Evolutionary conservation across 2,113 vertebrate genomes (phyloP).

Genomic region (Cariama cristata): DNA sequence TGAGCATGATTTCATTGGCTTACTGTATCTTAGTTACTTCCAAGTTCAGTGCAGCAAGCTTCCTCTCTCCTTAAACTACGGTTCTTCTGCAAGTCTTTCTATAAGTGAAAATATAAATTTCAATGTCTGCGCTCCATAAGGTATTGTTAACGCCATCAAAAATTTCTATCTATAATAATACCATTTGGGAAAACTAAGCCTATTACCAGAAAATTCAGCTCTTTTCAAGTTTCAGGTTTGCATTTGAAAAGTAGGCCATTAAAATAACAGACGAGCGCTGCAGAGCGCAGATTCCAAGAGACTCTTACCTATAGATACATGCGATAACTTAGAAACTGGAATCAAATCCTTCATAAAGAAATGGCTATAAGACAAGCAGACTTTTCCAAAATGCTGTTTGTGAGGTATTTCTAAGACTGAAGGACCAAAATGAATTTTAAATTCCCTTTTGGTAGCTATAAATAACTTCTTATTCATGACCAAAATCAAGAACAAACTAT

Average conservation of each 20-base stretch:
- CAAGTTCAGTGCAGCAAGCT: not conserved
- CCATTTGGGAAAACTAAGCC: slow-evolving; percentile 26
- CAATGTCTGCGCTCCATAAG: not conserved
- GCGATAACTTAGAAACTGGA: not conserved
- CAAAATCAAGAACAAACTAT: not conserved
- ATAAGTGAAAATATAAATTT: slow-evolving; percentile 33
- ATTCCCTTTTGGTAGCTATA: not conserved
- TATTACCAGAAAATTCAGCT: slow-evolving; percentile 7
- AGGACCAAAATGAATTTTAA: not conserved
- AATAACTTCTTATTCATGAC: not conserved
- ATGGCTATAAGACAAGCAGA: not conserved
- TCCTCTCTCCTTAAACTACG: not conserved
- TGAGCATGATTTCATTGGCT: not conserved
- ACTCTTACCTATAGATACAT: not conserved
- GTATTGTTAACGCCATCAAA: slow-evolving; percentile 23
- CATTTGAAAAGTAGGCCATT: slow-evolving; percentile 41
- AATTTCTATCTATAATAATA: not conserved
- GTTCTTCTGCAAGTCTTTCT: not conserved
- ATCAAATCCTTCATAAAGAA: not conserved
- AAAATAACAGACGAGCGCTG: slow-evolving; percentile 11
- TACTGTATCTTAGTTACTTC: not conserved
- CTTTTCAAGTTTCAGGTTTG: slow-evolving; percentile 14
- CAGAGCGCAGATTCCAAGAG: not conserved
- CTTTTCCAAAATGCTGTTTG: not conserved
- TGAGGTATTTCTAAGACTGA: not conserved